Evolutionary conservation across 64 coral and sea anemone species (phyloP).

Genomic region (Actinia tenebrosa): DNA sequence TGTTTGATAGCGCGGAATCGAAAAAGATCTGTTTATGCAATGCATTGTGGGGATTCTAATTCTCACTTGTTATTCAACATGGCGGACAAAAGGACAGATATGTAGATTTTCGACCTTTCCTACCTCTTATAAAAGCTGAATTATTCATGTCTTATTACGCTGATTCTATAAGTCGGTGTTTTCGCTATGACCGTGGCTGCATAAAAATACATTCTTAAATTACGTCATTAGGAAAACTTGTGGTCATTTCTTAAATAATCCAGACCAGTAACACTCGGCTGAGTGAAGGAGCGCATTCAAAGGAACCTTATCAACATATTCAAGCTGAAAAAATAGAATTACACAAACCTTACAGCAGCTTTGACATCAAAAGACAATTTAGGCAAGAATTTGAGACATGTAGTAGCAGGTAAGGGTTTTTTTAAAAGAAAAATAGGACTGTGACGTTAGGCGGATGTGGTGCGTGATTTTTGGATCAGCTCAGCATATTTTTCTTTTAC

Average conservation of each 20-base stretch:
- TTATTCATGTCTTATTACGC: not conserved
- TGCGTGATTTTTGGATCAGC: not conserved
- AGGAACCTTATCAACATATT: not conserved
- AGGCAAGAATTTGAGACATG: not conserved
- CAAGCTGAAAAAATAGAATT: not conserved
- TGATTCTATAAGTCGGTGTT: not conserved
- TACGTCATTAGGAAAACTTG: not conserved
- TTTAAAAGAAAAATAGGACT: not conserved
- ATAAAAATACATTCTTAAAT: not conserved
- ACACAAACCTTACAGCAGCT: not conserved
- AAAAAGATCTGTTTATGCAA: not conserved
- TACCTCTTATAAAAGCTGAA: not conserved
- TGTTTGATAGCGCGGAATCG: too few species aligned
- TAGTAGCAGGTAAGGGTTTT: not conserved
- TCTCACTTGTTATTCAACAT: not conserved
- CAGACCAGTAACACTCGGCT: not conserved
- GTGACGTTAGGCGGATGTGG: not conserved
- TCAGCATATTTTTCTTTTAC: not conserved
- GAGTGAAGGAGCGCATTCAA: not conserved
- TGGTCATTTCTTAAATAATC: not conserved
- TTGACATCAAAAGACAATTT: not conserved
- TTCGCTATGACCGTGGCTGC: not conserved
- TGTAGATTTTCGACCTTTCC: not conserved
- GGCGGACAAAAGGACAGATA: not conserved
- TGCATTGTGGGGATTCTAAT: not conserved